Percentiles rank a stretch among this genome's conserved stretches.
These are phyloP conservation scores for Pardosa pseudoannulata DNA, from an alignment of 2,888 invertebrate genomes.

Conservation along the genomic window DNA sequence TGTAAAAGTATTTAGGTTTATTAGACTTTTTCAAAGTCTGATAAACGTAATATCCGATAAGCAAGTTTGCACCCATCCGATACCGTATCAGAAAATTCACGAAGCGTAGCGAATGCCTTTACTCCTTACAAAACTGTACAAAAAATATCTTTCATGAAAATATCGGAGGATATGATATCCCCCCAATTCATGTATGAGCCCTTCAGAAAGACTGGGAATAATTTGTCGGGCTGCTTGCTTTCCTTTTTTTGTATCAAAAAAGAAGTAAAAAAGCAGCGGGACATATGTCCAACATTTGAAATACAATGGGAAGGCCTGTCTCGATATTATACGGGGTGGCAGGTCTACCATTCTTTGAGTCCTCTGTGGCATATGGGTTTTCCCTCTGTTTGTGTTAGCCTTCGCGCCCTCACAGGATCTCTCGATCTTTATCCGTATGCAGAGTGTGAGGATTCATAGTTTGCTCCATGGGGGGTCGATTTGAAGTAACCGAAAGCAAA, in stretches of 20 bases:
- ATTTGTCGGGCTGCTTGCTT: conserved; percentile 54
- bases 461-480: conserved; percentile 38
- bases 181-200: not conserved
- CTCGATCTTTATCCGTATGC: conserved; percentile 61
- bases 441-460: not conserved
- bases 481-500: conserved; percentile 1
- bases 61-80: not conserved
- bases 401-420: conserved; percentile 44
- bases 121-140: not conserved
- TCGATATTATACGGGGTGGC: conserved; percentile 16
- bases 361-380: conserved; percentile 58
- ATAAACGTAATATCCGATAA: not conserved
- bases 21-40: not conserved
- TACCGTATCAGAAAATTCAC: not conserved
- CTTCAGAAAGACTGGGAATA: conserved; percentile 55
- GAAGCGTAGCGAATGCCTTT: conserved; percentile 5
- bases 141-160: not conserved
- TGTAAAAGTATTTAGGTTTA: too few species aligned
- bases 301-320: conserved; percentile 58
- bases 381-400: conserved; percentile 59
- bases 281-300: conserved; percentile 68
- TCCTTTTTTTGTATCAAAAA: conserved; percentile 46
- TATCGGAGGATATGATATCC: not conserved
- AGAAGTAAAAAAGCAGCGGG: conserved; percentile 62
- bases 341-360: conserved; percentile 30